Conservation (phyloP, 2,797 vertebrate genomes). For the Eutrigla gurnardus region DNA sequence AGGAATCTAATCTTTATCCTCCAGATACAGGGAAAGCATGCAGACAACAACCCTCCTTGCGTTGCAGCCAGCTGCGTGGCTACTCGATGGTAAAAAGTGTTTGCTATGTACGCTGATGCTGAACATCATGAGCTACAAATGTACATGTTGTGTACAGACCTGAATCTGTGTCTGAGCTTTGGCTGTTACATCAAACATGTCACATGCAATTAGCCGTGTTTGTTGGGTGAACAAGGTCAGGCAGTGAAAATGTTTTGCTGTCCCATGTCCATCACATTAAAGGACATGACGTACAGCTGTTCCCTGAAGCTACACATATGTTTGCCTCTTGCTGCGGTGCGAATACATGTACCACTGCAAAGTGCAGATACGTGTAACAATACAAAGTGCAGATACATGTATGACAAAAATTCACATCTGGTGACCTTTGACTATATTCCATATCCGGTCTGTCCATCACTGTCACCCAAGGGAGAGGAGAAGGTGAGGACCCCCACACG, state of each 20-base stretch:
- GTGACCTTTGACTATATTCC: constrained; percentile 7
- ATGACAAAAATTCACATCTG: constrained; percentile 33
- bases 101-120: neutral
- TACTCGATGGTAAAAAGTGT: neutral
- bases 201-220: constrained; percentile 19
- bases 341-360: constrained; percentile 38
- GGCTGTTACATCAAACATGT: constrained; percentile 29
- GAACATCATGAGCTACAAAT: constrained; percentile 6
- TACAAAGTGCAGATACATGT: constrained; percentile 66
- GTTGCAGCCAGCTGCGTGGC: neutral
- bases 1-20: neutral
- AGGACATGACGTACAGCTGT: constrained; percentile 30
- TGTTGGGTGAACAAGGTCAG: constrained; percentile 26
- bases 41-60: neutral
- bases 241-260: constrained; percentile 14
- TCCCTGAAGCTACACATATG: constrained; percentile 30
- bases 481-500: constrained; percentile 18
- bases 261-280: constrained; percentile 39
- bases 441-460: constrained; percentile 31
- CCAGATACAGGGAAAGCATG: neutral
- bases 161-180: neutral
- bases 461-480: constrained; percentile 32
- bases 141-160: neutral
- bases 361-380: constrained; percentile 65
- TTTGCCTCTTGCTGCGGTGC: constrained; percentile 28